Evolutionary conservation across 2,797 vertebrate species (phyloP).

Genomic region (Xerus rutilus): DNA sequence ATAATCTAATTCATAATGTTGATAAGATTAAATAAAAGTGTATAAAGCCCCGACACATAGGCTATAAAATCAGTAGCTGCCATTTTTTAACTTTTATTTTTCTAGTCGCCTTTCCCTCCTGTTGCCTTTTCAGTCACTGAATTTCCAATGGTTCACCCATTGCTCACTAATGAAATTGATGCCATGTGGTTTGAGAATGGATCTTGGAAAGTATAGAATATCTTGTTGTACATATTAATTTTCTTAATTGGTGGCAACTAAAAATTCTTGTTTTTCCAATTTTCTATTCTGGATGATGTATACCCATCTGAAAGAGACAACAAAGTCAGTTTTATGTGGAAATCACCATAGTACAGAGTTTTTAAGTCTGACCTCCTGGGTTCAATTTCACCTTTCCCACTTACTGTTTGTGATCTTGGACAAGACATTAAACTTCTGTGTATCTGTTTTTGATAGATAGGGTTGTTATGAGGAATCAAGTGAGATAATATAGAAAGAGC

Average conservation of each 20-base stretch:
- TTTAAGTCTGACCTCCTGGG: not conserved
- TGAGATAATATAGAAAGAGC: not conserved
- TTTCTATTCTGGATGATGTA: not conserved
- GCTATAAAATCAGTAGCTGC: not conserved
- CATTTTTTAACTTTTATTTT: not conserved
- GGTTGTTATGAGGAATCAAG: not conserved
- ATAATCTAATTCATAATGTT: conserved; percentile 1
- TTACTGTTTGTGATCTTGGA: not conserved
- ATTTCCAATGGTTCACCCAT: not conserved
- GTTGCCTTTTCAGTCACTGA: not conserved
- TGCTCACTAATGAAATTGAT: not conserved
- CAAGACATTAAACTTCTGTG: not conserved
- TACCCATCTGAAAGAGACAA: not conserved
- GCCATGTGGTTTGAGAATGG: not conserved
- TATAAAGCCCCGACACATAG: not conserved
- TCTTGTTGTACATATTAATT: not conserved
- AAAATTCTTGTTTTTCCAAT: not conserved
- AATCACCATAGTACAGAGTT: not conserved
- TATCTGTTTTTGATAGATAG: not conserved
- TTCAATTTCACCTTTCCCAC: not conserved
- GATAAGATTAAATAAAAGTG: not conserved
- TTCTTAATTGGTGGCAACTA: not conserved
- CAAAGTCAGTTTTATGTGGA: not conserved
- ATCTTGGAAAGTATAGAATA: not conserved
- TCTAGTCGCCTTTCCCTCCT: not conserved